These are phyloP conservation scores for Ectropis grisescens DNA, from an alignment of 1,140 invertebrate genomes.

Conservation along the genomic window DNA sequence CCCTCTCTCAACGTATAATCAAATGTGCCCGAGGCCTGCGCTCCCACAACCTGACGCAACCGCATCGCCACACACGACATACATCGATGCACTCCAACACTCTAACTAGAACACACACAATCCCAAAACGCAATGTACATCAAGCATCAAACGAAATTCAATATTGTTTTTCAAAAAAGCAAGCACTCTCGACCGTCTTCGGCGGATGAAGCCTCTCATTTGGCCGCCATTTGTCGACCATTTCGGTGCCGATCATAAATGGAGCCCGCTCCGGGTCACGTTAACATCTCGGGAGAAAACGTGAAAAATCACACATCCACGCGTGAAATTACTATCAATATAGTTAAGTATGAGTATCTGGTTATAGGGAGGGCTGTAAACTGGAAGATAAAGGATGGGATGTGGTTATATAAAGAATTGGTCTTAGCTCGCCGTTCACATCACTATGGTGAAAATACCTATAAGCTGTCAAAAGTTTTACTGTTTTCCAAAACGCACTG, in stretches of 20 bases:
- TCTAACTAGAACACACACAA: conserved; percentile 17
- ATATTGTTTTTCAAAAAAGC: conserved; percentile 26
- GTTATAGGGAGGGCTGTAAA: background rate
- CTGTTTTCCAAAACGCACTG: too few species aligned
- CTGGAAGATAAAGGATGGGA: too few species aligned
- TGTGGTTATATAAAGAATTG: too few species aligned
- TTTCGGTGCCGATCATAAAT: conserved; percentile 67
- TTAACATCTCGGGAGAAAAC: conserved; percentile 58
- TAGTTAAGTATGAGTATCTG: background rate
- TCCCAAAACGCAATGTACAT: conserved; percentile 19
- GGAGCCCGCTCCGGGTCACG: conserved; percentile 59
- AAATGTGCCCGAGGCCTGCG: conserved; percentile 55
- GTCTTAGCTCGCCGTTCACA: too few species aligned
- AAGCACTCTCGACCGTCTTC: conserved; percentile 29
- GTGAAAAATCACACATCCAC: conserved; percentile 63
- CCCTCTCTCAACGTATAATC: conserved; percentile 67
- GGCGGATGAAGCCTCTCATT: conserved; percentile 66
- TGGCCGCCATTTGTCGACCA: conserved; percentile 67
- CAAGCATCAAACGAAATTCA: background rate
- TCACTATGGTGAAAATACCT: too few species aligned
- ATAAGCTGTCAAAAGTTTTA: too few species aligned
- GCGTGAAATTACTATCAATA: conserved; percentile 44
- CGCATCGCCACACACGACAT: too few species aligned
- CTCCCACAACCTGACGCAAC: too few species aligned
- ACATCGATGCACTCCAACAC: too few species aligned